Percentiles rank a stretch among this genome's conserved stretches.
These are phyloP conservation scores for Villa cingulata DNA, from an alignment of 2,888 invertebrate genomes.

Conservation along the genomic window DNA sequence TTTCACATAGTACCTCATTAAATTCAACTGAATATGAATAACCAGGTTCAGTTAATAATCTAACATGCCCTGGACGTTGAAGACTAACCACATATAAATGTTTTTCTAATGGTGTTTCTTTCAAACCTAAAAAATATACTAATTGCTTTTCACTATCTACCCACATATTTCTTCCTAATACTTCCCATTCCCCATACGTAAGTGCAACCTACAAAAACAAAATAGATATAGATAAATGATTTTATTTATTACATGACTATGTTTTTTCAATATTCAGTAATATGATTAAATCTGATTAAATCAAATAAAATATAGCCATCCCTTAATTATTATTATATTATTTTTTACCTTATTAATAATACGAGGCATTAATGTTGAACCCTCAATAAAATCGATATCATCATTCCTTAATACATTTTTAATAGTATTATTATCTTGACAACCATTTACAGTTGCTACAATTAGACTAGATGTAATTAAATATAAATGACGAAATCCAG, in stretches of 20 bases:
- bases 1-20: slow-evolving; percentile 53
- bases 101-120: slow-evolving; percentile 82
- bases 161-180: slow-evolving; percentile 73
- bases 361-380: slow-evolving; percentile 40
- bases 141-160: slow-evolving; percentile 64
- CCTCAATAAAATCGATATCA: slow-evolving; percentile 22
- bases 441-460: slow-evolving; percentile 38
- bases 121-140: slow-evolving; percentile 82
- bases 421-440: slow-evolving; percentile 26
- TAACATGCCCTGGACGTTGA: slow-evolving; percentile 53
- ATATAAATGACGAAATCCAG: slow-evolving; percentile 80
- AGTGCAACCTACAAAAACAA: slow-evolving; percentile 45
- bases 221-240: not conserved
- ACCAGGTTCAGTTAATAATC: slow-evolving; percentile 66
- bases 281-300: not conserved
- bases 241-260: too few species aligned
- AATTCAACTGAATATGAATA: slow-evolving; percentile 75
- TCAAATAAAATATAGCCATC: not conserved
- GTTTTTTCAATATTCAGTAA: too few species aligned
- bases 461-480: slow-evolving; percentile 50
- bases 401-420: slow-evolving; percentile 12
- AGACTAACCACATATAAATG: slow-evolving; percentile 80
- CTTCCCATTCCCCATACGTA: slow-evolving; percentile 90
- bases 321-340: not conserved
- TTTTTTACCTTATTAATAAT: slow-evolving; percentile 45